phyloP scores from a whole-genome alignment of 2,113 vertebrate species.

The Siniperca chuatsi region DNA sequence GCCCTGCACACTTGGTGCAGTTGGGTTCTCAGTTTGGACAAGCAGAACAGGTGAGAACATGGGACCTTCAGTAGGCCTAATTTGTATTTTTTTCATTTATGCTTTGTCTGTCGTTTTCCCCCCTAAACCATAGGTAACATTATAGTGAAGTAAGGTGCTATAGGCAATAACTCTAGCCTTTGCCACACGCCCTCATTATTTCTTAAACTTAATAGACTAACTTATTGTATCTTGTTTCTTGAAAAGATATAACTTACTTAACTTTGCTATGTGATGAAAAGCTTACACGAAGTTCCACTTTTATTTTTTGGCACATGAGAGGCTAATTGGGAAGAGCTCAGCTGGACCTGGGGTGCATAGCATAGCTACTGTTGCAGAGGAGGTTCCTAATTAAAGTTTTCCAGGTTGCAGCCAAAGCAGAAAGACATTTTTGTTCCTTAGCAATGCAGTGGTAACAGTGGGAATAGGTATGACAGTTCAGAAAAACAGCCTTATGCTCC shows the following conservation, averaged over 20 bases:
- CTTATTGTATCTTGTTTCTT: neutral
- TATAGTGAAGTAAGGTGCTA: neutral
- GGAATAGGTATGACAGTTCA: neutral
- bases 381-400: neutral
- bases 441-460: neutral
- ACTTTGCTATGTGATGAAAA: neutral
- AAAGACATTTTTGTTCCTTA: neutral
- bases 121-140: neutral
- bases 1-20: conserved; percentile 86
- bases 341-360: neutral
- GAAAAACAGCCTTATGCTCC: neutral
- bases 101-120: neutral
- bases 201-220: neutral
- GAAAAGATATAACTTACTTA: neutral
- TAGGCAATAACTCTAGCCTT: neutral
- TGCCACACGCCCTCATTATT: neutral
- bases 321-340: neutral
- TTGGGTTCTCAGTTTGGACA: conserved; percentile 89
- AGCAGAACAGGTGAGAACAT: conserved; percentile 88
- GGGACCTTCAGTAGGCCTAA: neutral
- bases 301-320: neutral
- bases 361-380: neutral
- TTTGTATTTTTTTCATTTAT: neutral
- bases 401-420: neutral
- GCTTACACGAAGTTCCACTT: neutral